A percentile compares a stretch with the other conserved stretches of the same genome.
These are phyloP conservation scores for Amia ocellicauda DNA, from an alignment of 2,113 vertebrate genomes.

Conservation along the genomic window DNA sequence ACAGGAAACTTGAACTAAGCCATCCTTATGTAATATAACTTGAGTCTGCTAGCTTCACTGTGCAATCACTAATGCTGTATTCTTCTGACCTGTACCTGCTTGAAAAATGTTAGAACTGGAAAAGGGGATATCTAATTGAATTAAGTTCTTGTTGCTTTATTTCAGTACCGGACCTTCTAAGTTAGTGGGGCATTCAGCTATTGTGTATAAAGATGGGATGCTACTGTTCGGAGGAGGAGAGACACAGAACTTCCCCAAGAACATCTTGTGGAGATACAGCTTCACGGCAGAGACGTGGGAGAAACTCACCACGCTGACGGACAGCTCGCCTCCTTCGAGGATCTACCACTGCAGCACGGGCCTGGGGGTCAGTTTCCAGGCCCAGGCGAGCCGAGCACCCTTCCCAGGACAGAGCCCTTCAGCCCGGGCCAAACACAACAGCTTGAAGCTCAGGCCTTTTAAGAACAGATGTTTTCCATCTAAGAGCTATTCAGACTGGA, in stretches of 20 bases:
- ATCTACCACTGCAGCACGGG: slow-evolving; percentile 73
- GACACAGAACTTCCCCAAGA: slow-evolving; percentile 56
- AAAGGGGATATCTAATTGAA: background rate
- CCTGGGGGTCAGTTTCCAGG: slow-evolving; percentile 58
- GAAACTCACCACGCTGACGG: slow-evolving; percentile 46
- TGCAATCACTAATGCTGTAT: no score
- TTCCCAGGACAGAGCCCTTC: background rate
- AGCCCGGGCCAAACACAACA: background rate
- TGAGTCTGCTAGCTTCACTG: no score
- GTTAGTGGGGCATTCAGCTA: slow-evolving; percentile 71
- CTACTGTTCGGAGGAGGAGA: slow-evolving; percentile 75
- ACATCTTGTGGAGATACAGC: slow-evolving; percentile 70
- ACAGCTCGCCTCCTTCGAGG: slow-evolving; percentile 52
- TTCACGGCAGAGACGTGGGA: slow-evolving; percentile 67
- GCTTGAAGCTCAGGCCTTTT: slow-evolving; percentile 44
- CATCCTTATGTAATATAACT: no score
- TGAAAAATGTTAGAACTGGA: no score
- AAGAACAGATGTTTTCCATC: slow-evolving; percentile 61
- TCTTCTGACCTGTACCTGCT: no score
- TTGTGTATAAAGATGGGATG: slow-evolving; percentile 71
- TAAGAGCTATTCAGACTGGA: slow-evolving; percentile 27
- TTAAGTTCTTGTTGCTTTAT: background rate
- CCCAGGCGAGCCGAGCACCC: background rate
- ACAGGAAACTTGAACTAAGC: no score
- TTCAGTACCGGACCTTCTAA: slow-evolving; percentile 74